Evolutionary conservation across 1,140 invertebrate species (phyloP).

Genomic region (Apolygus lucorum): DNA sequence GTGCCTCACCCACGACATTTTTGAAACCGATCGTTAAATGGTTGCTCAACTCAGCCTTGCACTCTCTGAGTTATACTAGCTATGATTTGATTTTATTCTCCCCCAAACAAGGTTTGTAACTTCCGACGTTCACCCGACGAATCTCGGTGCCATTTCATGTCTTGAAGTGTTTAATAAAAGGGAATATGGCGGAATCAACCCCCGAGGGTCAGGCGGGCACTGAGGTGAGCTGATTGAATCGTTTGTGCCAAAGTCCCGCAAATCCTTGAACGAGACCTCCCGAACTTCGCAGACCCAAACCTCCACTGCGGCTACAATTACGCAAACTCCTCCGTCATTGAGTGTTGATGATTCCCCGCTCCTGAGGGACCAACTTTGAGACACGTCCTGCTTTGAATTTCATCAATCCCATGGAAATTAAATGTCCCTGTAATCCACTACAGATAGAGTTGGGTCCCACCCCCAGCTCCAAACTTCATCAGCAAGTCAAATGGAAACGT

Average conservation of each 20-base stretch:
- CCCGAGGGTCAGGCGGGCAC: background rate
- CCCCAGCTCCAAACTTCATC: background rate
- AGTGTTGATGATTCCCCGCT: background rate
- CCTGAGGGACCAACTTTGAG: background rate
- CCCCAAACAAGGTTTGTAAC: too few species aligned
- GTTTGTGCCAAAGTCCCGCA: background rate
- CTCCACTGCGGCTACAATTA: background rate
- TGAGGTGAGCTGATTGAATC: background rate
- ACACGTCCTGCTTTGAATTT: background rate
- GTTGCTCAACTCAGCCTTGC: too few species aligned
- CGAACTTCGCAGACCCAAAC: background rate
- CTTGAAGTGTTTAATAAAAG: too few species aligned
- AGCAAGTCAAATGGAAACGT: background rate
- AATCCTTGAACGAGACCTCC: too few species aligned
- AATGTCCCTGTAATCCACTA: background rate
- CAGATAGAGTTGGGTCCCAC: background rate
- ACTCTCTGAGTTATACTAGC: too few species aligned
- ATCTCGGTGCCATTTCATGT: too few species aligned
- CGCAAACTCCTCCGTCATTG: background rate
- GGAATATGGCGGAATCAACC: too few species aligned
- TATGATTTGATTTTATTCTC: too few species aligned
- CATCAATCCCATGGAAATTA: background rate
- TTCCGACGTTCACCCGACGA: too few species aligned
- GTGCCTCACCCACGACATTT: too few species aligned
- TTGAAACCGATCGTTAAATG: too few species aligned